Base-by-base conservation (phyloP, 2,797 vertebrate species). In the Denticeps clupeoides region DNA sequence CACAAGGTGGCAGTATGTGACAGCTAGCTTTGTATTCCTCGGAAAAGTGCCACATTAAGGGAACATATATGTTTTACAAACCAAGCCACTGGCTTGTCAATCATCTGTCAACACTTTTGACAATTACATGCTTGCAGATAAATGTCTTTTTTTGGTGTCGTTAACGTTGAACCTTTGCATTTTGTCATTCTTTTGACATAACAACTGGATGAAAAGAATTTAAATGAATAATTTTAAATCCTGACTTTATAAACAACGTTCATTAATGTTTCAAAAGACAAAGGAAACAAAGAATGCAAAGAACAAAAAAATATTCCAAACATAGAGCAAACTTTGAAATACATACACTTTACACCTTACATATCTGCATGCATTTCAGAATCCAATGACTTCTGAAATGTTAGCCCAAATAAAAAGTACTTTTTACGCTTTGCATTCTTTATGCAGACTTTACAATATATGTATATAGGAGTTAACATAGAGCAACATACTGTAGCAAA, bases 401-500 rank as follows among this genome's bases (percentile, higher is more conserved):
- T 64, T 68, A 72, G 72, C 68, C 71, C 75, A 79, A 80, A 68
- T 70, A 80, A 76, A 70, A 60, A 57, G 62, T 67, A 58, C 35
- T 53, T 32, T 7, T 50, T 43, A 56, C 60, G 61, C 59, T 51
- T 68, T 59, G 62, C 69, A 69, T 64, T 77, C 58, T 66, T 59
- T 68, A 62, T 67, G 77, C 73, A 77, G 74, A 81, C 75, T 77
- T 82, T 85, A 84, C 80, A 82, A 73, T 69, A 58, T 60, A 75
- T 75, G 77, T 75, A 82, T 75, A 77, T 67, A 69, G 64, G 58
- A 75, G 65, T 72, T 77, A 79, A 45, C 70, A 55, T 74, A 75
- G 73, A 84, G 84, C 81, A 69, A 74, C 67, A 80, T 79, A 87
- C 84, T 73, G 78, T 78, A 82, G 69, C 75, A 84, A 82, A 70